A percentile compares a stretch with the other conserved stretches of the same genome.
Conservation (phyloP, 2,797 vertebrate genomes). For the Molossus alvarezi region DNA sequence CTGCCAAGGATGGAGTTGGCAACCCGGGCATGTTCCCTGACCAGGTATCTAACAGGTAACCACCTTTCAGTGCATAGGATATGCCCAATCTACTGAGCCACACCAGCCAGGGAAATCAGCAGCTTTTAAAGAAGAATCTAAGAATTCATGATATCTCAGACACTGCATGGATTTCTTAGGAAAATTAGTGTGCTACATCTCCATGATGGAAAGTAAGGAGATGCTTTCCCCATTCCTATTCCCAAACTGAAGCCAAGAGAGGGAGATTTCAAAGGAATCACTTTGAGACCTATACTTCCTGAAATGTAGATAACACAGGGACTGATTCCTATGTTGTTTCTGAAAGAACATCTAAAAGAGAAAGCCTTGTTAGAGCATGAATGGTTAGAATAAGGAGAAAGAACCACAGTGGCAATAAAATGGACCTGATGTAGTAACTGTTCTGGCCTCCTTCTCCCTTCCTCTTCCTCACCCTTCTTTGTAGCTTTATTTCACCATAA, state of each 20-base stretch:
- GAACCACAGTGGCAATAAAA: not conserved
- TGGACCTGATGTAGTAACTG: not conserved
- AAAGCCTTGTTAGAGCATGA: not conserved
- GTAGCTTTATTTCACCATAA: not conserved
- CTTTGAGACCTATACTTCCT: not conserved
- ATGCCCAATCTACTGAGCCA: no score
- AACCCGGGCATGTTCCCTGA: no score
- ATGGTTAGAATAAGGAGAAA: not conserved
- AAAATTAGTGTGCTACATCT: not conserved
- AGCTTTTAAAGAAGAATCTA: not conserved
- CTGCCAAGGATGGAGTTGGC: no score
- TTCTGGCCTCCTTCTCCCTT: not conserved
- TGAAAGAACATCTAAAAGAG: not conserved
- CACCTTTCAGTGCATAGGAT: no score
- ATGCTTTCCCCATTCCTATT: not conserved
- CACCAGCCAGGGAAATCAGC: not conserved
- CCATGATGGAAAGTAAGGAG: not conserved
- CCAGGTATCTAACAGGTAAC: no score
- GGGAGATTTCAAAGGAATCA: not conserved
- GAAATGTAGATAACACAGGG: not conserved
- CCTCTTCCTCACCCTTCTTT: not conserved
- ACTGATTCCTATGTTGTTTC: not conserved
- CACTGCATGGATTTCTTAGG: not conserved
- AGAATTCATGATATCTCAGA: not conserved
- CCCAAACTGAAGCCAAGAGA: not conserved